These are phyloP conservation scores for Artibeus lituratus DNA, from an alignment of 2,797 vertebrate genomes.

Conservation along the genomic window DNA sequence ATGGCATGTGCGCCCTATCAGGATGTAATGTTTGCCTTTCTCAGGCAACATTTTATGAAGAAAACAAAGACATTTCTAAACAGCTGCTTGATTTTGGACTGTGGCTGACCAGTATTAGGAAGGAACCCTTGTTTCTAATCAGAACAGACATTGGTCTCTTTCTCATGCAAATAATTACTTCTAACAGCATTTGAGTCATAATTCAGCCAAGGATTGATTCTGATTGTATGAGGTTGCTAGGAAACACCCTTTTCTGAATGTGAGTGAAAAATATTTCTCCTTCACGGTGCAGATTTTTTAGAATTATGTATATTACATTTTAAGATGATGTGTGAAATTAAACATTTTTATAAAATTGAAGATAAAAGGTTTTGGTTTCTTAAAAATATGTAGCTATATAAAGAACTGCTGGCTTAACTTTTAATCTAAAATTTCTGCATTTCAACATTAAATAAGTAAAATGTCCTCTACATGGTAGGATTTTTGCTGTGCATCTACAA, in stretches of 20 bases:
- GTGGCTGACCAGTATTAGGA: conserved; percentile 69
- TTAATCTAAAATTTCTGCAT: conserved; percentile 51
- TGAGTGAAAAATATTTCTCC: conserved; percentile 58
- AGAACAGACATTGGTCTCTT: conserved; percentile 71
- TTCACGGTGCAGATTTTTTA: conserved; percentile 64
- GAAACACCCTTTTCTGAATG: conserved; percentile 61
- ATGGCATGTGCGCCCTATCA: not conserved
- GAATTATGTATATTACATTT: conserved; percentile 55
- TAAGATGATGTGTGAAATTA: conserved; percentile 72
- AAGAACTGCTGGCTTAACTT: conserved; percentile 45
- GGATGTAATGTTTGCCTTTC: conserved; percentile 4
- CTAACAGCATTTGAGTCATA: conserved; percentile 68
- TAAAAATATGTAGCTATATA: conserved; percentile 42
- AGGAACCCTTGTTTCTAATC: conserved; percentile 70
- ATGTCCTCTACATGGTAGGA: conserved; percentile 17
- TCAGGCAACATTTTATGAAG: conserved; percentile 53
- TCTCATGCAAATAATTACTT: conserved; percentile 78
- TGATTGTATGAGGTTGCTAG: conserved; percentile 77
- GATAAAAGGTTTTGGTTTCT: conserved; percentile 63
- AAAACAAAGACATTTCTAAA: conserved; percentile 59
- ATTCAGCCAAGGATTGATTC: conserved; percentile 56
- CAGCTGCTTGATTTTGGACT: conserved; percentile 59
- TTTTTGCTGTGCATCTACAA: conserved; percentile 63
- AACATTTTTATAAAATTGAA: conserved; percentile 63
- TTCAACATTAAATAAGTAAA: conserved; percentile 37